A percentile compares a stretch with the other conserved stretches of the same genome.
phyloP scores from a whole-genome alignment of 2,797 vertebrate genomes.

The Fundulus diaphanus region DNA sequence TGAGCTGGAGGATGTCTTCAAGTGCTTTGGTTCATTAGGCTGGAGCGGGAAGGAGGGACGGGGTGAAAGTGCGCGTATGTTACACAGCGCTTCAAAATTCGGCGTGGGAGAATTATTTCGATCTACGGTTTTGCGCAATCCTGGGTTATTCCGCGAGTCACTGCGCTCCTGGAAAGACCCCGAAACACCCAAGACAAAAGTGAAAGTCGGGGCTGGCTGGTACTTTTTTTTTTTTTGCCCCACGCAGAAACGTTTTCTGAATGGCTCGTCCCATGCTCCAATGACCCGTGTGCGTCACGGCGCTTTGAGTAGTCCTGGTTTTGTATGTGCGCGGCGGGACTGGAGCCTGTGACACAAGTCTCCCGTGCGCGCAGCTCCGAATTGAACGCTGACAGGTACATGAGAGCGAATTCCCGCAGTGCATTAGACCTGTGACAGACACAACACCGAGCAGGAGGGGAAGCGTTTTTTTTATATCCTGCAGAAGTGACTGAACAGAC shows the following conservation, averaged over 20 bases:
- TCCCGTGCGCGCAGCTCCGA: slow-evolving; percentile 21
- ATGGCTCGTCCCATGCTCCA: slow-evolving; percentile 1
- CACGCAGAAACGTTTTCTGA: not conserved
- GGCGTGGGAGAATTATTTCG: not conserved
- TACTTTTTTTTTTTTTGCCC: slow-evolving; percentile 37
- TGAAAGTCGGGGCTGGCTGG: slow-evolving; percentile 33
- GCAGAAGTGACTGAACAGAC: slow-evolving; percentile 36
- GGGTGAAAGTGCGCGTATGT: slow-evolving; percentile 44
- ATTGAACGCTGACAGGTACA: slow-evolving; percentile 47
- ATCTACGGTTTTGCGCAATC: slow-evolving; percentile 23
- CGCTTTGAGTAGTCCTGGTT: slow-evolving; percentile 16
- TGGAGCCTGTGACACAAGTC: slow-evolving; percentile 26
- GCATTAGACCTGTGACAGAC: slow-evolving; percentile 25
- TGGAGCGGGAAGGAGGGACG: not conserved
- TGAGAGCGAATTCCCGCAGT: slow-evolving; percentile 67
- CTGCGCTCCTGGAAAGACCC: slow-evolving; percentile 36
- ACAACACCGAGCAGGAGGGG: slow-evolving; percentile 4
- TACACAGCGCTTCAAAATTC: not conserved
- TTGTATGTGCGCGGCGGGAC: slow-evolving; percentile 15
- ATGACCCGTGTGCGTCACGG: slow-evolving; percentile 40
- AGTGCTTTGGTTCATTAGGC: slow-evolving; percentile 14
- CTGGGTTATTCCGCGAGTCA: slow-evolving; percentile 32
- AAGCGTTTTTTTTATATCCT: slow-evolving; percentile 35
- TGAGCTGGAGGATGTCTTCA: slow-evolving; percentile 15
- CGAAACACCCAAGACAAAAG: slow-evolving; percentile 45